phyloP scores from a whole-genome alignment of 2,113 vertebrate species.

The Hystrix cristata region DNA sequence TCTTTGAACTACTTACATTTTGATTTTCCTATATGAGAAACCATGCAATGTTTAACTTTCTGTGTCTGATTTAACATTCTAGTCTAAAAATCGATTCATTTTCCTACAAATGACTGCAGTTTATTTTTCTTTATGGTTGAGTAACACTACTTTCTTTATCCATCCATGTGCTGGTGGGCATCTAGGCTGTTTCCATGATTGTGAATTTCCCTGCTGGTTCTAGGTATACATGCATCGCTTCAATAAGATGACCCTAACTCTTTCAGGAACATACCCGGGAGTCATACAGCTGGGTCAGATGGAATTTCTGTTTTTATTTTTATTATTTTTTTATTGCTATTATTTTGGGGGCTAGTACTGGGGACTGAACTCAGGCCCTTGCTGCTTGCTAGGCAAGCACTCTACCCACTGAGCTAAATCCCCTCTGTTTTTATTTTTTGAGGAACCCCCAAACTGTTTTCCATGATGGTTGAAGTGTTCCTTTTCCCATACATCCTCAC shows the following conservation, averaged over 20 bases:
- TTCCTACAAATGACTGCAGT: neutral
- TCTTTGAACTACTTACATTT: neutral
- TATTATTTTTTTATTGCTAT: too few species aligned
- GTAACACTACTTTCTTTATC: neutral
- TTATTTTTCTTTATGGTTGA: neutral
- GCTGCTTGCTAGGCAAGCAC: too few species aligned
- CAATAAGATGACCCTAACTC: too few species aligned
- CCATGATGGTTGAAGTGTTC: too few species aligned
- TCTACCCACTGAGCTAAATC: too few species aligned
- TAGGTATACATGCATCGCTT: neutral
- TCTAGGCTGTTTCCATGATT: neutral
- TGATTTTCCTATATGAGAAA: neutral
- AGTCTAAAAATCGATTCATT: neutral
- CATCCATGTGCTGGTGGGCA: neutral
- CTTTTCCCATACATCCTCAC: too few species aligned
- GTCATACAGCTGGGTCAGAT: too few species aligned
- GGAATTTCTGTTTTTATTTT: too few species aligned
- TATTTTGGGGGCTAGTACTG: too few species aligned
- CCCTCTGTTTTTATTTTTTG: too few species aligned
- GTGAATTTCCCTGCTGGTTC: neutral
- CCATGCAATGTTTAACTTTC: neutral
- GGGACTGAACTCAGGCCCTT: too few species aligned
- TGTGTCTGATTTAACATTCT: neutral
- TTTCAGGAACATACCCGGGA: neutral
- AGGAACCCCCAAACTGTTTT: too few species aligned